Evolutionary conservation across 2,113 vertebrate genomes (phyloP).

Genomic region (Channa argus): DNA sequence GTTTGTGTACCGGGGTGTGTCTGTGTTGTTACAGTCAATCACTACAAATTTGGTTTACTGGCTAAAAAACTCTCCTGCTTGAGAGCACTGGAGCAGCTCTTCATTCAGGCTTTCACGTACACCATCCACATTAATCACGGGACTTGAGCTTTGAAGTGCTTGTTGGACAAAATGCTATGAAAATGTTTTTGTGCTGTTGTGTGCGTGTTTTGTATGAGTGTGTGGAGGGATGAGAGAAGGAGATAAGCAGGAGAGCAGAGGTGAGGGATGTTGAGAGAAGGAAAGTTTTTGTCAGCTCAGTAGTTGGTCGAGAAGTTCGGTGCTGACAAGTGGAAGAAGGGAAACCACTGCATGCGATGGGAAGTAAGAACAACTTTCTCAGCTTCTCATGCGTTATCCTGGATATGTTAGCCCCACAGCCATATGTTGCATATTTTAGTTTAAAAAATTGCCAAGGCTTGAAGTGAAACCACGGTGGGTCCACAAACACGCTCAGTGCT

Average conservation of each 20-base stretch:
- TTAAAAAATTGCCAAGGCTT: not conserved
- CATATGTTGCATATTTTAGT: conserved; percentile 53
- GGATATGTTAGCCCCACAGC: conserved; percentile 4
- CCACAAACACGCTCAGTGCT: too few species aligned
- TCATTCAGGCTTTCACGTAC: too few species aligned
- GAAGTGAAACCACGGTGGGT: conserved; percentile 3
- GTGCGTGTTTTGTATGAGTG: not conserved
- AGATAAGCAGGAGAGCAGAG: conserved; percentile 7
- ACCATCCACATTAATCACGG: conserved; percentile 40
- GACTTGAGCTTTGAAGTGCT: conserved; percentile 38
- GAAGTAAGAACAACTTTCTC: conserved; percentile 8
- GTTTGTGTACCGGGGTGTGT: conserved; percentile 17
- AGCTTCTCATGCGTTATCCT: conserved; percentile 9
- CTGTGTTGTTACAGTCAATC: conserved; percentile 13
- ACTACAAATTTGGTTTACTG: conserved; percentile 13
- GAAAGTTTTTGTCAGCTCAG: conserved; percentile 59
- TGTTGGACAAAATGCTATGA: conserved; percentile 41
- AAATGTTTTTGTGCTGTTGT: conserved; percentile 6
- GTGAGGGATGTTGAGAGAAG: conserved; percentile 15
- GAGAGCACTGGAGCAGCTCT: conserved; percentile 17
- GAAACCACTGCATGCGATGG: conserved; percentile 4
- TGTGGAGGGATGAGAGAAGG: not conserved
- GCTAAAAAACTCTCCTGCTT: conserved; percentile 6
- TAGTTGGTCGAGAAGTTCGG: conserved; percentile 52
- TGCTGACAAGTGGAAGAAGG: conserved; percentile 22